Conservation (phyloP, 2,797 vertebrate genomes). For the Morus bassanus region DNA sequence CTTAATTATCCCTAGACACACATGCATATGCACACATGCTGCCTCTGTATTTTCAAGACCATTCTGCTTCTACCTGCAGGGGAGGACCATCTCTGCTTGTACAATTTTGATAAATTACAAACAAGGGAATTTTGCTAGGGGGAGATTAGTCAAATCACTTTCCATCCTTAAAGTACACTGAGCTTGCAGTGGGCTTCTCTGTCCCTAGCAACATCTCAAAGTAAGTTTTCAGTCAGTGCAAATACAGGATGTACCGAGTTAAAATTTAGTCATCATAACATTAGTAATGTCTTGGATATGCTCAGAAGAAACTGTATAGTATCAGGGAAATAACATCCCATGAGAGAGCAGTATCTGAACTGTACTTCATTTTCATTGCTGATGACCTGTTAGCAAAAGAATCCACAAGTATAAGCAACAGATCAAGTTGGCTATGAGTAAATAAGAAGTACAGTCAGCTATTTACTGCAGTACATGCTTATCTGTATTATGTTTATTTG, state of each 20-base stretch:
- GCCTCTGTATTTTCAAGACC: conserved; percentile 11
- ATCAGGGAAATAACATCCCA: neutral
- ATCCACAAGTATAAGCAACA: conserved; percentile 31
- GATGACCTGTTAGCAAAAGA: conserved; percentile 27
- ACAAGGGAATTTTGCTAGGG: neutral
- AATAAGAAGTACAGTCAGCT: neutral
- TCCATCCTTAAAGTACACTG: neutral
- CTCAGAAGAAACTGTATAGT: neutral
- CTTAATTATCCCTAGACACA: neutral
- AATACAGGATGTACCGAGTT: neutral
- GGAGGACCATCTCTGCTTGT: neutral
- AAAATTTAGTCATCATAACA: neutral
- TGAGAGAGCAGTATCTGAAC: neutral
- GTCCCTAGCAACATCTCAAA: neutral
- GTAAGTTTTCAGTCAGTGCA: conserved; percentile 9
- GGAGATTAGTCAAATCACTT: neutral
- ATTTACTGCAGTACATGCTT: neutral
- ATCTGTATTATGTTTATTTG: neutral
- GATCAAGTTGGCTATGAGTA: neutral
- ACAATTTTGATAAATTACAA: neutral
- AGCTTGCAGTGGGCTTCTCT: neutral
- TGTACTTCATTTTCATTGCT: neutral
- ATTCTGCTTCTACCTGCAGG: conserved; percentile 5
- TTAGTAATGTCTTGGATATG: neutral
- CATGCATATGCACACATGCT: neutral